Evolutionary conservation across 1,140 invertebrate species (phyloP).

Genomic region (Anastatus disparis): DNA sequence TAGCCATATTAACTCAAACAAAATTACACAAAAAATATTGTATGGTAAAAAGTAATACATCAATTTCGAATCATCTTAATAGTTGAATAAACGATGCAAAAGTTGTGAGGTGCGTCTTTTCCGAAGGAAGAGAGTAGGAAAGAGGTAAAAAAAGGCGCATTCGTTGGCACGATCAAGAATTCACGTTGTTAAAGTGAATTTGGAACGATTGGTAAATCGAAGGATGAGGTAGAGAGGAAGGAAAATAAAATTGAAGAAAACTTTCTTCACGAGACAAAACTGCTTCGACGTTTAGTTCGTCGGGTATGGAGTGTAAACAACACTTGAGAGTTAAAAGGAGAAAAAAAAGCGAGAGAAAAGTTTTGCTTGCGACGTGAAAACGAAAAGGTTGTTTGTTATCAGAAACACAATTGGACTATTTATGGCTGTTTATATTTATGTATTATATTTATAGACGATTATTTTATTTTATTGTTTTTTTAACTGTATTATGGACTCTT

Average conservation of each 20-base stretch:
- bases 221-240: neutral
- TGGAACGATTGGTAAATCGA: conserved; percentile 30
- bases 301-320: conserved; percentile 30
- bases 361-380: conserved; percentile 12
- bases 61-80: neutral
- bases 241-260: too few species aligned
- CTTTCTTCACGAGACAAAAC: conserved; percentile 34
- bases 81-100: neutral
- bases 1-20: too few species aligned
- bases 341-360: conserved; percentile 11
- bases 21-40: too few species aligned
- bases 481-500: neutral
- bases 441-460: neutral
- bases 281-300: conserved; percentile 23
- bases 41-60: neutral
- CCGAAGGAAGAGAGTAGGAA: neutral
- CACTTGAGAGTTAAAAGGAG: conserved; percentile 20
- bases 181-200: conserved; percentile 10
- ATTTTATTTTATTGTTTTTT: neutral
- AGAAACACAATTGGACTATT: neutral
- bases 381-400: conserved; percentile 12
- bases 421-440: too few species aligned
- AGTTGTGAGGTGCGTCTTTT: neutral
- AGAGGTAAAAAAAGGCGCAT: too few species aligned
- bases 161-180: conserved; percentile 5